Base-by-base conservation (phyloP, 2,797 vertebrate genomes). In the Chromis chromis region DNA sequence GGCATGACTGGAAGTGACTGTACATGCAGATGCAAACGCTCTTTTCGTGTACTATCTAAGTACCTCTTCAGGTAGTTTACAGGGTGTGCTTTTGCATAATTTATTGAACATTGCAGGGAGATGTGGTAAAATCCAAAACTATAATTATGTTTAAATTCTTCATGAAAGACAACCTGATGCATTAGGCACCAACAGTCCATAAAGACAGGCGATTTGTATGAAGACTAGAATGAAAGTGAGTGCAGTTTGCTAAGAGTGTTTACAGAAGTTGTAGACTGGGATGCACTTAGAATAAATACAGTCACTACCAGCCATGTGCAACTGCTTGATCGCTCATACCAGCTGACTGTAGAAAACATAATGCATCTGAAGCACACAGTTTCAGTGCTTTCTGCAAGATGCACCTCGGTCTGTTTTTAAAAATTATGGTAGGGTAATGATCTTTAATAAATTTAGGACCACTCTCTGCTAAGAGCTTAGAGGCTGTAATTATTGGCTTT, bases 51-150 rank as follows among this genome's bases (percentile, higher is more conserved):
- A 33, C 6, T 28, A 16, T 42, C 39, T 14, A 24, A 66, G 12
- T 17, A 14, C 9, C 5, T 59, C 58, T 40, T n/a, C 4, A 21
- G 53, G 39, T 19, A 40, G 27, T 28, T 74, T 53, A 25, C 48
- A 61, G 40, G 22, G 2, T 28, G 39, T n/a, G 27, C 21, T 49
- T 39, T 40, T 63, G 42, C 42, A 70, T 79, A 17, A 75, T 76
- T 57, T 63, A 73, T 76, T 50, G 54, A 53, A 62, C 76, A 55
- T 52, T 27, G 22, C 31, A 14, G 6, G 6, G 17, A 44, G 46
- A 46, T 12, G 49, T 64, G 24, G 12, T 21, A 13, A 53, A 55
- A 50, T 49, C 46, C 4, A 46, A 58, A 55, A 40, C 21, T 33
- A 33, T 24, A 65, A 24, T 16, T 3, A 27, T 1, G 12, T 46